These are phyloP conservation scores for Eubucco bourcierii DNA, from an alignment of 2,113 vertebrate genomes.

Conservation along the genomic window DNA sequence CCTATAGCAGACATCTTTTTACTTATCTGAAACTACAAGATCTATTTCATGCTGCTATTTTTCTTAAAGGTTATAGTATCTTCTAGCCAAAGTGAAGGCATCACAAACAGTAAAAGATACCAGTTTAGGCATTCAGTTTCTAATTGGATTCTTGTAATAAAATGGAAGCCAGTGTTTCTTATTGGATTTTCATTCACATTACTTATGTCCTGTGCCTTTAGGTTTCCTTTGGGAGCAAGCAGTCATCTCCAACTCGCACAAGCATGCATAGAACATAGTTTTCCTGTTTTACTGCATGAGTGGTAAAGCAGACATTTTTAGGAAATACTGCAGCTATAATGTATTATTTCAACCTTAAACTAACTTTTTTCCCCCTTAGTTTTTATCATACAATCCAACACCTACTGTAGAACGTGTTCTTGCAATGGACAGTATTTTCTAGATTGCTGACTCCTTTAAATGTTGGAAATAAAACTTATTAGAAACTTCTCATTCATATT, in stretches of 20 bases:
- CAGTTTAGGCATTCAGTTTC: conserved; percentile 42
- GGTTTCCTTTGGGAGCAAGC: conserved; percentile 59
- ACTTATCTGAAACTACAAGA: conserved; percentile 44
- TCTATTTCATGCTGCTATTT: conserved; percentile 43
- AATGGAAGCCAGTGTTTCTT: conserved; percentile 26
- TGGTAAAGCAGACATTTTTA: conserved; percentile 49
- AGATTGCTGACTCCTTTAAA: conserved; percentile 8
- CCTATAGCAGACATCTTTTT: conserved; percentile 16
- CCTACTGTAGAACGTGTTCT: conserved; percentile 17
- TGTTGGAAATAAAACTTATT: not conserved
- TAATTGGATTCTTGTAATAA: conserved; percentile 33
- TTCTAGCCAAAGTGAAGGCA: conserved; percentile 53
- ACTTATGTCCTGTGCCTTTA: conserved; percentile 41
- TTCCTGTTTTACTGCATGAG: conserved; percentile 13
- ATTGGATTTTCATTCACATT: conserved; percentile 12
- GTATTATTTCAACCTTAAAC: conserved; percentile 25
- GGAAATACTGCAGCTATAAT: conserved; percentile 26
- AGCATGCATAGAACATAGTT: not conserved
- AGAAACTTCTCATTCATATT: not conserved
- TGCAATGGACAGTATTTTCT: conserved; percentile 24
- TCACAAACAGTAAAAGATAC: conserved; percentile 29
- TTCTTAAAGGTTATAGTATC: conserved; percentile 33
- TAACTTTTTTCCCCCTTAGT: conserved; percentile 15
- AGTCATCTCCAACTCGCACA: not conserved
- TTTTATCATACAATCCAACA: conserved; percentile 20